Evolutionary conservation across 2,113 vertebrate species (phyloP).

Genomic region (Eubucco bourcierii): DNA sequence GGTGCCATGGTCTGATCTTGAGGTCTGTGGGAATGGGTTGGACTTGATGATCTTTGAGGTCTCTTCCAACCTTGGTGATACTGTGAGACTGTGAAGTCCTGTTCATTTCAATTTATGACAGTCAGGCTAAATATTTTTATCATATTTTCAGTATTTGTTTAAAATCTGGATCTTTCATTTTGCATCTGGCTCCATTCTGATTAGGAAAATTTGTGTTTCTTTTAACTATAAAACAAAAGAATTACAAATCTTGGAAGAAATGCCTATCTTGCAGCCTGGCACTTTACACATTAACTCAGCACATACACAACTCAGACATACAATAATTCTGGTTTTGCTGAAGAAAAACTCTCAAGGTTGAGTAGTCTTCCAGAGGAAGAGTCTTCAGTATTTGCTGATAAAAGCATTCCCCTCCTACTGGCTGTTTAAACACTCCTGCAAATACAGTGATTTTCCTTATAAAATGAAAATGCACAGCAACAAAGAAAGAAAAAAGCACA

Average conservation of each 20-base stretch:
- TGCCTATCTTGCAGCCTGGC: neutral
- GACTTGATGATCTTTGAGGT: too few relatives aligned
- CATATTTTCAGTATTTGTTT: neutral
- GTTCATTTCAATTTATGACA: neutral
- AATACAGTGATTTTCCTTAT: neutral
- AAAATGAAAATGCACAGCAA: neutral
- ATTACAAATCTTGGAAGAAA: neutral
- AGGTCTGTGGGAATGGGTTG: too few relatives aligned
- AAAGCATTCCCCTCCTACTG: neutral
- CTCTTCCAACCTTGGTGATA: too few relatives aligned
- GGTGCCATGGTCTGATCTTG: too few relatives aligned
- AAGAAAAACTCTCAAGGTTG: neutral
- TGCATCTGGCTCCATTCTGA: neutral
- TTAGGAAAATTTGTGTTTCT: neutral
- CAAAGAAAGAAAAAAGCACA: neutral
- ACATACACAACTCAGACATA: neutral
- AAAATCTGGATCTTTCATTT: neutral
- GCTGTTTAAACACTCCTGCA: neutral
- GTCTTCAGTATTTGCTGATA: neutral
- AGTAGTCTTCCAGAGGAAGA: neutral
- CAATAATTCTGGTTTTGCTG: neutral
- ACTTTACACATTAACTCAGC: neutral
- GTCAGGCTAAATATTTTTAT: neutral
- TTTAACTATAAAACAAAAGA: neutral
- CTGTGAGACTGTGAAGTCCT: too few relatives aligned